Evolutionary conservation across 2,888 invertebrate species (phyloP).

Genomic region (Caenorhabditis panamensis): DNA sequence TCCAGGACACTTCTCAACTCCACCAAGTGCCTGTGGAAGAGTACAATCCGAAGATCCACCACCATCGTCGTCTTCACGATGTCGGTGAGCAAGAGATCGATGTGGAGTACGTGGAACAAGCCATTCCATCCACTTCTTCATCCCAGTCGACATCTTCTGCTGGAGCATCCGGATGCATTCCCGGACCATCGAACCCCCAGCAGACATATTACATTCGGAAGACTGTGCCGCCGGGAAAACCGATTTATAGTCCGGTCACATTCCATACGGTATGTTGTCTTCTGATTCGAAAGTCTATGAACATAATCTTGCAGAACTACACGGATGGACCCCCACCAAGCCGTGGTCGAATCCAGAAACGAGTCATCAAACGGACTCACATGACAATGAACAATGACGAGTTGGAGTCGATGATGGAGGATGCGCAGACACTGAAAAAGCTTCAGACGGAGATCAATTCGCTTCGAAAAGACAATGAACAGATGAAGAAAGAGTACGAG

Average conservation of each 20-base stretch:
- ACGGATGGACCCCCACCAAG: not conserved
- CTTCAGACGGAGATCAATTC: constrained; percentile 37
- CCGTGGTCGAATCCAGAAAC: constrained; percentile 6
- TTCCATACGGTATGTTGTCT: constrained; percentile 39
- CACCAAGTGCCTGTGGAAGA: constrained; percentile 13
- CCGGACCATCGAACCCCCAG: not conserved
- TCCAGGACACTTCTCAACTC: constrained; percentile 35
- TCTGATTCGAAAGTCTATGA: not conserved
- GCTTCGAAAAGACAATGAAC: constrained; percentile 45
- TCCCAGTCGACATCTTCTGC: constrained; percentile 1
- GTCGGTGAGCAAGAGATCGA: constrained; percentile 4
- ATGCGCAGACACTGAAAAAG: constrained; percentile 26
- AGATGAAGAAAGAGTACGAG: constrained; percentile 52
- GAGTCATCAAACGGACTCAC: constrained; percentile 41
- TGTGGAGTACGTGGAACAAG: constrained; percentile 6
- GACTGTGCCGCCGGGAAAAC: not conserved
- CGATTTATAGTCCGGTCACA: constrained; percentile 11
- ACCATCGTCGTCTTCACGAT: not conserved
- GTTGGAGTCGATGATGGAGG: constrained; percentile 34
- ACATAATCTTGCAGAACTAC: constrained; percentile 15
- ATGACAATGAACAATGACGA: constrained; percentile 2
- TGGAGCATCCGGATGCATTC: not conserved
- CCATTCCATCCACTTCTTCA: not conserved
- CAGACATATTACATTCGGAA: constrained; percentile 29
- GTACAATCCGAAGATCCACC: not conserved